phyloP scores from a whole-genome alignment of 2,797 vertebrate genomes.

The Pachyuromys duprasi region DNA sequence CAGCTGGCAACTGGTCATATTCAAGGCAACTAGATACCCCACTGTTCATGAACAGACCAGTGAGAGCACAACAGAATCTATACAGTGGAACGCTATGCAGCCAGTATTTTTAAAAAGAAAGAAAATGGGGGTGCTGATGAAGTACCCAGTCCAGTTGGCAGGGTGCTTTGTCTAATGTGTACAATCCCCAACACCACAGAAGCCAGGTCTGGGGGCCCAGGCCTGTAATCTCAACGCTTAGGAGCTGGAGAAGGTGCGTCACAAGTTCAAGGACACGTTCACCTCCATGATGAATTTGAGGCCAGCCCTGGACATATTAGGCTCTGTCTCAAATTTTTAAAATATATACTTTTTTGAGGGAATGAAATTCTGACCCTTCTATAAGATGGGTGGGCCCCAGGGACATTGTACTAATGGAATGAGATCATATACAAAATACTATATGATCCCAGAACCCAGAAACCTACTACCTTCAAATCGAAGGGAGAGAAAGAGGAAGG shows the following conservation, averaged over 20 bases:
- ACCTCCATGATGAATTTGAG: background rate
- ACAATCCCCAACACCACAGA: background rate
- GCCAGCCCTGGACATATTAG: background rate
- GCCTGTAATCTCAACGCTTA: background rate
- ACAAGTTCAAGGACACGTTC: background rate
- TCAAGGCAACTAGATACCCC: background rate
- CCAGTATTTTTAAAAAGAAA: background rate
- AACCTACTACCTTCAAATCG: background rate
- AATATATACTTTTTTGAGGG: background rate
- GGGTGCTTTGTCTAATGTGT: background rate
- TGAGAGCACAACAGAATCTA: fast-evolving
- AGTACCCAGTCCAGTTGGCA: background rate
- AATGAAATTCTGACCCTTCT: background rate
- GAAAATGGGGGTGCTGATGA: background rate
- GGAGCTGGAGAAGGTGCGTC: background rate
- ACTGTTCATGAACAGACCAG: background rate
- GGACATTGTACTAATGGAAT: background rate
- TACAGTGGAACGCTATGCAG: no score
- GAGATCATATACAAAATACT: background rate
- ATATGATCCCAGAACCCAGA: background rate
- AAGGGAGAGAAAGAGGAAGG: fast-evolving
- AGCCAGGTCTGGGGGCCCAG: background rate
- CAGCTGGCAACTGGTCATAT: background rate
- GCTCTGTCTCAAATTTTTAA: background rate
- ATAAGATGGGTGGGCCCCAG: background rate